These are phyloP conservation scores for Tautogolabrus adspersus DNA, from an alignment of 2,113 vertebrate species.

Conservation along the genomic window DNA sequence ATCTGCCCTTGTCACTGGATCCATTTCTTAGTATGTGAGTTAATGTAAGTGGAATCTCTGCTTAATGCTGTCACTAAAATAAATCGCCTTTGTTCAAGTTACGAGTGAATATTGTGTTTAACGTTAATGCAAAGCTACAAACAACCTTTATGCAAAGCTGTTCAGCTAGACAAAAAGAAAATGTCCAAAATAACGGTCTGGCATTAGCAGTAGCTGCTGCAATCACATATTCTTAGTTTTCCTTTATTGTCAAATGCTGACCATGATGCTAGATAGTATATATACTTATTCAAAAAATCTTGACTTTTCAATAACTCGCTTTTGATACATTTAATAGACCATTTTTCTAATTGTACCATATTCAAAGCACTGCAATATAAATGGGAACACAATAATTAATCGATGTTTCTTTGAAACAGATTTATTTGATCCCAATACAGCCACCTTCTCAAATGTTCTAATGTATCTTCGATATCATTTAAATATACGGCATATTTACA, in stretches of 20 bases:
- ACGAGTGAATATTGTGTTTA: slow-evolving; percentile 52
- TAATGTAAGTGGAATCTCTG: slow-evolving; percentile 18
- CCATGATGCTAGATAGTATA: slow-evolving; percentile 4
- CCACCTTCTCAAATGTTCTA: neutral
- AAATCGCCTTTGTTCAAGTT: slow-evolving; percentile 40
- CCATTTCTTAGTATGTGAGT: slow-evolving; percentile 20
- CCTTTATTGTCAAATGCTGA: slow-evolving; percentile 15
- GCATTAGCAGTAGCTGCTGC: neutral
- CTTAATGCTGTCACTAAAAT: slow-evolving; percentile 28
- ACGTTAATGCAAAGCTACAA: slow-evolving; percentile 3
- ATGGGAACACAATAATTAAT: neutral
- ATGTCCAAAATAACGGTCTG: slow-evolving; percentile 7
- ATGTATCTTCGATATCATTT: neutral
- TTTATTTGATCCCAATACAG: neutral
- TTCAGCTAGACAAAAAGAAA: neutral
- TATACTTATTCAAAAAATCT: neutral
- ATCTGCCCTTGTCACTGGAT: slow-evolving; percentile 10
- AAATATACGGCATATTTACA: no score
- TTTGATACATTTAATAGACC: no score
- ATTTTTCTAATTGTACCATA: no score
- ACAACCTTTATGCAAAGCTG: neutral
- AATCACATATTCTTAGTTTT: neutral
- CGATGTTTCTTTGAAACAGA: neutral
- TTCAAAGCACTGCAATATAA: neutral
- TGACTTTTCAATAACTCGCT: no score